Conservation (phyloP, 2,888 invertebrate species). For the Chorisops tibialis region DNA sequence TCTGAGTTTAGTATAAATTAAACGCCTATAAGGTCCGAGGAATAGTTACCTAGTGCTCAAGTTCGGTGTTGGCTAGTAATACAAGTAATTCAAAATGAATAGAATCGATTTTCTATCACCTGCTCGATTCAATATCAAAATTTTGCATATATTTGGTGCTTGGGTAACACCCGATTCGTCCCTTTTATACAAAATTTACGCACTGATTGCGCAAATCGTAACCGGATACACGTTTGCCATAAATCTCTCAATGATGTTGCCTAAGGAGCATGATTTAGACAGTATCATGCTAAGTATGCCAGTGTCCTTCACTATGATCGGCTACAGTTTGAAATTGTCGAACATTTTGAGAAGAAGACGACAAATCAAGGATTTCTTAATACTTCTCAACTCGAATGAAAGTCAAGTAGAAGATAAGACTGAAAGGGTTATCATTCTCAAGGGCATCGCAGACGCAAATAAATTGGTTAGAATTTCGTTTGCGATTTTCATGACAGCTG, state of each 20-base stretch:
- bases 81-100: constrained; percentile 9
- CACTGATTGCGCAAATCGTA: not conserved
- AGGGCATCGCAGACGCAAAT: not conserved
- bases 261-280: constrained; percentile 5
- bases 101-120: constrained; percentile 4
- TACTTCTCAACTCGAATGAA: constrained; percentile 13
- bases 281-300: constrained; percentile 11
- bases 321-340: not conserved
- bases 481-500: constrained; percentile 3
- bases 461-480: not conserved
- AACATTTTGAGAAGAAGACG: constrained; percentile 2
- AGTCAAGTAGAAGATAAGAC: constrained; percentile 4
- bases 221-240: not conserved
- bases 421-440: not conserved
- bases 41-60: no score
- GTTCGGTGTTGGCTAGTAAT: no score
- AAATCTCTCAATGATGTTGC: constrained; percentile 5
- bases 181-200: constrained; percentile 8
- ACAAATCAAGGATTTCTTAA: constrained; percentile 6
- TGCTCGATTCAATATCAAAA: not conserved
- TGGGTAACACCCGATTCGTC: constrained; percentile 15
- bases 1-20: no score
- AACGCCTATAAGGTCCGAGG: no score
- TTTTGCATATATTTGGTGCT: constrained; percentile 4
- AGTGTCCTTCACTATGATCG: constrained; percentile 8